Conservation (phyloP, 1,140 invertebrate genomes). For the Leguminivora glycinivorella region DNA sequence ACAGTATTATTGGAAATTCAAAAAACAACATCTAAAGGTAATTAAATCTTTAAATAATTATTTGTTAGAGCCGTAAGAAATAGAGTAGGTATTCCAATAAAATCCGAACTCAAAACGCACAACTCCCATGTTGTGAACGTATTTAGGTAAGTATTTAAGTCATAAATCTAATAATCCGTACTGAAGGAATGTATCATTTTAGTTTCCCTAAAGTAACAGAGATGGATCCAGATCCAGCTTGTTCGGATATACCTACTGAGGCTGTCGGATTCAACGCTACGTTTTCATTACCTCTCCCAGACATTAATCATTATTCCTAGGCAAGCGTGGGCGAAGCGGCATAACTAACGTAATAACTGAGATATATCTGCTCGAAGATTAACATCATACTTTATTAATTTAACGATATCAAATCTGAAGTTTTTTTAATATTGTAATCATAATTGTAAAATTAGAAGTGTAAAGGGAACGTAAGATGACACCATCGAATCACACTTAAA, state of each 20-base stretch:
- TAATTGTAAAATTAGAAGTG: background rate
- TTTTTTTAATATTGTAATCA: background rate
- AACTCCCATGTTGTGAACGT: too few relatives aligned
- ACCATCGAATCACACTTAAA: too few relatives aligned
- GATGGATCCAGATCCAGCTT: constrained; percentile 7
- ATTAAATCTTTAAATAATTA: too few relatives aligned
- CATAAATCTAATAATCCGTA: background rate
- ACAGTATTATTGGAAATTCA: too few relatives aligned
- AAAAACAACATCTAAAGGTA: too few relatives aligned
- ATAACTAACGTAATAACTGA: background rate
- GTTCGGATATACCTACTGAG: constrained; percentile 14
- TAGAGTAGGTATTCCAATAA: too few relatives aligned
- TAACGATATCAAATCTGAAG: background rate
- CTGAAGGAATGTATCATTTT: background rate
- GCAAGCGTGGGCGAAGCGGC: background rate
- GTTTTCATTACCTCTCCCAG: constrained; percentile 21
- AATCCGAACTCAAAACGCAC: too few relatives aligned
- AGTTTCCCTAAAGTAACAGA: background rate
- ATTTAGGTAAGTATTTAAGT: too few relatives aligned
- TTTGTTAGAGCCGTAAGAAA: too few relatives aligned
- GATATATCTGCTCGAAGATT: background rate
- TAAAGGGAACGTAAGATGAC: too few relatives aligned
- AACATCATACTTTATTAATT: background rate
- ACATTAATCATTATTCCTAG: constrained; percentile 28
- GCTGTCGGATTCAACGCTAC: constrained; percentile 9